Evolutionary conservation across 2,113 vertebrate species (phyloP).

Genomic region (Phrynocephalus versicolor): DNA sequence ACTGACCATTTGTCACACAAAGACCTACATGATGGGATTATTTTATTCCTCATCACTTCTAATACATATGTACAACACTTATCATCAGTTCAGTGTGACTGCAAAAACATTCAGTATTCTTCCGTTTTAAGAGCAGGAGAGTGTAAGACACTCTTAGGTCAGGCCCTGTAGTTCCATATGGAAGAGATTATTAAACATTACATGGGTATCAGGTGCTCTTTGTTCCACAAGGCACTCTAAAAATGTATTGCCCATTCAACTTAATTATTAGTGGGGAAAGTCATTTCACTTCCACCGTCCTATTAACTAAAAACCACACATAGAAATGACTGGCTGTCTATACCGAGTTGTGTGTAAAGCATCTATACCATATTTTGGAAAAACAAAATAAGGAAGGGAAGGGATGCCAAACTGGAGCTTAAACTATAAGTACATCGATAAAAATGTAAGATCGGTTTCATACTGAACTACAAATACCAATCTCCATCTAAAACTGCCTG

Average conservation of each 20-base stretch:
- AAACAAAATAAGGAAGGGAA: constrained; percentile 33
- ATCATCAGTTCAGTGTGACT: not conserved
- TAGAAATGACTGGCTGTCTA: constrained; percentile 61
- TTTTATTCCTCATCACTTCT: constrained; percentile 1
- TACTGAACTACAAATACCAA: constrained; percentile 70
- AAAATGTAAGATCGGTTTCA: constrained; percentile 77
- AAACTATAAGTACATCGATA: constrained; percentile 74
- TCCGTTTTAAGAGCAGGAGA: constrained; percentile 15
- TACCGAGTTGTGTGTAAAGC: constrained; percentile 63
- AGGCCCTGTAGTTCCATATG: constrained; percentile 8
- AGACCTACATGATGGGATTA: not conserved
- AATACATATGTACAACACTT: not conserved
- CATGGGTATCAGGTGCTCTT: constrained; percentile 24
- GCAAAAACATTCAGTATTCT: not conserved
- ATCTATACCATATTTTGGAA: constrained; percentile 65
- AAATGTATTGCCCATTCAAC: constrained; percentile 44
- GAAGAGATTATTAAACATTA: constrained; percentile 29
- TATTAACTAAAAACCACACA: constrained; percentile 72
- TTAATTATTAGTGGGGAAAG: constrained; percentile 58
- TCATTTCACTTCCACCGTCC: constrained; percentile 66
- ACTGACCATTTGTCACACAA: not conserved
- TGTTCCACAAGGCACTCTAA: constrained; percentile 42
- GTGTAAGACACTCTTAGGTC: constrained; percentile 36
- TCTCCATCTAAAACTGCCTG: constrained; percentile 71
- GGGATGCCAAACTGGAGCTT: constrained; percentile 60